A percentile compares a stretch with the other conserved stretches of the same genome.
Conservation (phyloP, 1,140 invertebrate species). For the Philopotamus ludificatus region DNA sequence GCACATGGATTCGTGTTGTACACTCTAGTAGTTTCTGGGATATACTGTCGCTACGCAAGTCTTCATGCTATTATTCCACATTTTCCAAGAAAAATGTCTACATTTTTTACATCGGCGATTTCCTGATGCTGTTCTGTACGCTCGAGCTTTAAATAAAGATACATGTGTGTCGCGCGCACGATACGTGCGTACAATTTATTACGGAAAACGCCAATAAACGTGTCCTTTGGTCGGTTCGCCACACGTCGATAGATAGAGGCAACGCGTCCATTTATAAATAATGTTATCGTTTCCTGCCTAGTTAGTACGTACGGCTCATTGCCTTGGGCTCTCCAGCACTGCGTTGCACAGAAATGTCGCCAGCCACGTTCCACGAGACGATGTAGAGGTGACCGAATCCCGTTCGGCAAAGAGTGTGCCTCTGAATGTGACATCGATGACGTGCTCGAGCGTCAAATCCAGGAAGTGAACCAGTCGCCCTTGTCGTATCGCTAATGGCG, state of each 20-base stretch:
- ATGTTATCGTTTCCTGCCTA: slow-evolving; percentile 22
- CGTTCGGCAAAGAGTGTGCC: too few relatives aligned
- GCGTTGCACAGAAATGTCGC: background rate
- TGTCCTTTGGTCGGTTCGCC: slow-evolving; percentile 21
- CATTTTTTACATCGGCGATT: too few relatives aligned
- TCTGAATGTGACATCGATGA: background rate
- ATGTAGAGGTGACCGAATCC: background rate
- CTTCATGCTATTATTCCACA: too few relatives aligned
- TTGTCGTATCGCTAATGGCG: slow-evolving; percentile 39
- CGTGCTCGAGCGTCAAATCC: background rate
- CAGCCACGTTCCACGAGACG: background rate
- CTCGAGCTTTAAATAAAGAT: slow-evolving; percentile 18
- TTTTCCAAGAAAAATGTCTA: too few relatives aligned
- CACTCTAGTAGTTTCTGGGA: too few relatives aligned
- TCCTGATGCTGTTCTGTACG: background rate
- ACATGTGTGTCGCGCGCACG: slow-evolving; percentile 4
- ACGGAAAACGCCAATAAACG: slow-evolving; percentile 30
- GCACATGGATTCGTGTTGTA: too few relatives aligned
- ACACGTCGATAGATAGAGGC: background rate
- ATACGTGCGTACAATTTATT: slow-evolving; percentile 29
- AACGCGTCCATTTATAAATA: slow-evolving; percentile 21
- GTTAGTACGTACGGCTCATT: background rate
- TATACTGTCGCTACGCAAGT: too few relatives aligned
- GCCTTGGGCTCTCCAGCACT: slow-evolving; percentile 12
- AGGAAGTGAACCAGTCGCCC: slow-evolving; percentile 40